Conservation (phyloP, 2,888 invertebrate genomes). For the Eristalis tenax region DNA sequence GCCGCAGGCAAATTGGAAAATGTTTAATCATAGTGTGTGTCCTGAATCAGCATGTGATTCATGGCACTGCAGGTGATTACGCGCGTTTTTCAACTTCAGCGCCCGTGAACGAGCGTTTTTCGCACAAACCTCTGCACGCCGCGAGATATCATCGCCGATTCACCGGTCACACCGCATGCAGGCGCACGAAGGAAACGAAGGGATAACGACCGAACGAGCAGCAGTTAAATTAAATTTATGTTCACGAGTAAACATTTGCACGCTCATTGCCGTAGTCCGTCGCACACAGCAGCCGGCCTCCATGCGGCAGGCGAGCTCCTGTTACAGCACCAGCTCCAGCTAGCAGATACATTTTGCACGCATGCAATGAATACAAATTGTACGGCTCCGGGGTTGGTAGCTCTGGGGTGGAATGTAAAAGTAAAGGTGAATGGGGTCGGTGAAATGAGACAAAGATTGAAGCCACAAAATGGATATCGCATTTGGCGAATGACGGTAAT, state of each 20-base stretch:
- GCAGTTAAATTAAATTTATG: slow-evolving; percentile 55
- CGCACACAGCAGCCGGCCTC: background rate
- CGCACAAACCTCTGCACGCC: slow-evolving; percentile 17
- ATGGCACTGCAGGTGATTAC: slow-evolving; percentile 20
- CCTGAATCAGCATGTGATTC: slow-evolving; percentile 27
- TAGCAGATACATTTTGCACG: slow-evolving; percentile 28
- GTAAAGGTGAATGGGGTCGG: slow-evolving; percentile 1
- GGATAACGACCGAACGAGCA: slow-evolving; percentile 46
- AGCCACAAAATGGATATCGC: slow-evolving; percentile 5
- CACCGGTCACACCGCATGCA: slow-evolving; percentile 3
- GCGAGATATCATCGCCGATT: slow-evolving; percentile 2
- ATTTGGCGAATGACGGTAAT: slow-evolving; percentile 32
- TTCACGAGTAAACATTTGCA: slow-evolving; percentile 39
- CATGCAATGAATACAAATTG: slow-evolving; percentile 44
- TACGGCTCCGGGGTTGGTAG: background rate
- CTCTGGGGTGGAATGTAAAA: slow-evolving; percentile 2
- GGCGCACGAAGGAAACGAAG: slow-evolving; percentile 26
- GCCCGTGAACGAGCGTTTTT: background rate
- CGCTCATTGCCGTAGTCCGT: slow-evolving; percentile 23
- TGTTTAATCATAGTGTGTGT: slow-evolving; percentile 21
- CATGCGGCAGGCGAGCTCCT: background rate
- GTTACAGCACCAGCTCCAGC: background rate
- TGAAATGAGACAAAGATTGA: background rate
- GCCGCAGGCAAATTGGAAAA: background rate
- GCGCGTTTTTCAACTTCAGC: background rate